A percentile compares a stretch with the other conserved stretches of the same genome.
phyloP scores from a whole-genome alignment of 1,140 invertebrate species.

The Zophobas morio region DNA sequence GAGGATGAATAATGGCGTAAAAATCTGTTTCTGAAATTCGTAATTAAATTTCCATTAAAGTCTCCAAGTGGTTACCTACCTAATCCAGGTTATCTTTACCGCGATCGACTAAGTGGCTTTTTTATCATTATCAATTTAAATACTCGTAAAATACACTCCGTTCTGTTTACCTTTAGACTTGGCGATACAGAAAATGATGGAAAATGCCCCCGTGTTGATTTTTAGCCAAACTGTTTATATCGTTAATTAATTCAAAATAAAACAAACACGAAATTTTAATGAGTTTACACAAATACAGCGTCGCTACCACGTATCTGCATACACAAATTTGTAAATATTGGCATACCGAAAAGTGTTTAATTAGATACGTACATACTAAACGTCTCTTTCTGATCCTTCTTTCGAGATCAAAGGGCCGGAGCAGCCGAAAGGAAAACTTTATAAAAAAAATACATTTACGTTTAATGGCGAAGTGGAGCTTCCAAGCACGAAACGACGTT shows the following conservation, averaged over 20 bases:
- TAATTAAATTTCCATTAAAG: background rate
- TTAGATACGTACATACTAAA: background rate
- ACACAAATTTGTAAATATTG: constrained; percentile 12
- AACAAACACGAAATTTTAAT: constrained; percentile 26
- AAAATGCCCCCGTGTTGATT: background rate
- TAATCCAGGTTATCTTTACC: background rate
- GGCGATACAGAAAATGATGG: constrained; percentile 1
- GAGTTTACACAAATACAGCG: constrained; percentile 21
- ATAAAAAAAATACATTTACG: too few relatives aligned
- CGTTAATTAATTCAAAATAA: constrained; percentile 27
- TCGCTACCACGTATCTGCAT: background rate
- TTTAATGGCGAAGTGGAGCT: too few relatives aligned
- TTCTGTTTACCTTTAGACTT: constrained; percentile 3
- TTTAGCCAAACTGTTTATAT: background rate
- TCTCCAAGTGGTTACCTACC: too few relatives aligned
- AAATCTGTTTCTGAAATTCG: constrained; percentile 1
- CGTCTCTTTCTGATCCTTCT: background rate
- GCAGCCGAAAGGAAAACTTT: too few relatives aligned
- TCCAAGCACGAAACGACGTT: too few relatives aligned
- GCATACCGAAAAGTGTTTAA: constrained; percentile 12
- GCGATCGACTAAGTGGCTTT: background rate
- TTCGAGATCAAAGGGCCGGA: too few relatives aligned
- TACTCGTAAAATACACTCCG: background rate
- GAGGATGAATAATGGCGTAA: constrained; percentile 14
- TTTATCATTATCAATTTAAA: background rate